These are phyloP conservation scores for Dicaeum eximium DNA, from an alignment of 2,113 vertebrate species.

Conservation along the genomic window DNA sequence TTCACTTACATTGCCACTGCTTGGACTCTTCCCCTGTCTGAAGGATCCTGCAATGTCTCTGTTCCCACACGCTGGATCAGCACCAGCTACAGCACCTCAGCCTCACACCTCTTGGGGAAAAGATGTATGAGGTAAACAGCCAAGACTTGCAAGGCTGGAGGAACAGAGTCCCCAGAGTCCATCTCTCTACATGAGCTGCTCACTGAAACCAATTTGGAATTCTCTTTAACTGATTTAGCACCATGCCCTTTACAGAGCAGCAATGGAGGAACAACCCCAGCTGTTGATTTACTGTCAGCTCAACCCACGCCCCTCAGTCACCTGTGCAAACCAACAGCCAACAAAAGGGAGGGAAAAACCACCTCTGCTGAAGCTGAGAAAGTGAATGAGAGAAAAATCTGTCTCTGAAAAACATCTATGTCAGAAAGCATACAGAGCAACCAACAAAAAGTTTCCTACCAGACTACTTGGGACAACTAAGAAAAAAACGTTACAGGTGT, in stretches of 20 bases:
- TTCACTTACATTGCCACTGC: neutral
- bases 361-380: neutral
- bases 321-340: neutral
- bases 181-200: neutral
- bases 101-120: neutral
- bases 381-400: neutral
- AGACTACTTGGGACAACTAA: neutral
- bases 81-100: neutral
- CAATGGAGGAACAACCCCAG: fast-evolving
- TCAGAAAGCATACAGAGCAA: neutral
- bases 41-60: neutral
- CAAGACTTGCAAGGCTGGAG: neutral
- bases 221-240: neutral
- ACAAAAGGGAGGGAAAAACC: neutral
- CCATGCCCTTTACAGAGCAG: neutral
- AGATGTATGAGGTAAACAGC: neutral
- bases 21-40: neutral
- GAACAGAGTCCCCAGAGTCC: neutral
- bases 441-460: neutral
- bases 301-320: neutral
- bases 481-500: neutral
- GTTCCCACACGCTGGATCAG: neutral
- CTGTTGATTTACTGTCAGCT: neutral
- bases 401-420: neutral
- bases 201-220: neutral